Evolutionary conservation across 2,797 vertebrate genomes (phyloP), one percentile per base, ranked within the genome.

Genomic region (Alcedo atthis): DNA sequence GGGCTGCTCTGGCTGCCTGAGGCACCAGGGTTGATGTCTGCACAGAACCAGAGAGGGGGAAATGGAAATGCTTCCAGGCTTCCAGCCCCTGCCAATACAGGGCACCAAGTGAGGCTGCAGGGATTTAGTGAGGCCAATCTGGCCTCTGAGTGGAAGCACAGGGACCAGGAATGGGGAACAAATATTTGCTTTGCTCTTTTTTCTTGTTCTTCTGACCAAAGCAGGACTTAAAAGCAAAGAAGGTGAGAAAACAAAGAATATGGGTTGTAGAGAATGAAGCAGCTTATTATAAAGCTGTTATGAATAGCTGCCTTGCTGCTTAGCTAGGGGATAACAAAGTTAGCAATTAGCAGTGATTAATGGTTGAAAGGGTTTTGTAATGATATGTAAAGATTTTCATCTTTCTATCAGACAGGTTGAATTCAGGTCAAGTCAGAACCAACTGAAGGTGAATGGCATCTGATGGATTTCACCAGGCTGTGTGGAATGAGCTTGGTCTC

Each of bases 331-430:
- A 92, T 85, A 95, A 83, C 8, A 0, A 90, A 89, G 75, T 90
- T 78, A 90, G 75, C 81, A 90, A 92, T 91, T 91, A 95, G 79
- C 71, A 46, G 86, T 85, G 91, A 95, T 93, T 81, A 93, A 88
- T 78, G 71, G 91, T 74, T 91, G 85, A 93, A 90, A 48, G 69
- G 28, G 32, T 53, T 94, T 84, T 79, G 63, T 93, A 96, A 93
- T 63, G 57, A 82, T 90, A 93, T 17, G 35, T 67, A 92, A 94
- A 90, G 78, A 88, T 92, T 91, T 95, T 82, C 68, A 91, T 87
- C 68, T 88, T 93, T 87, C 1, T 85, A 82, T 90, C 71, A 68
- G 69, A 84, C 74, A 96, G 83, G 71, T 37, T 89, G 94, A 96
- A 92, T 88, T 86, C 81, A 82, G 94, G 95, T 95, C 91, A 95